phyloP scores from a whole-genome alignment of 2,888 invertebrate genomes.

The Scaptomyza tumidula region DNA sequence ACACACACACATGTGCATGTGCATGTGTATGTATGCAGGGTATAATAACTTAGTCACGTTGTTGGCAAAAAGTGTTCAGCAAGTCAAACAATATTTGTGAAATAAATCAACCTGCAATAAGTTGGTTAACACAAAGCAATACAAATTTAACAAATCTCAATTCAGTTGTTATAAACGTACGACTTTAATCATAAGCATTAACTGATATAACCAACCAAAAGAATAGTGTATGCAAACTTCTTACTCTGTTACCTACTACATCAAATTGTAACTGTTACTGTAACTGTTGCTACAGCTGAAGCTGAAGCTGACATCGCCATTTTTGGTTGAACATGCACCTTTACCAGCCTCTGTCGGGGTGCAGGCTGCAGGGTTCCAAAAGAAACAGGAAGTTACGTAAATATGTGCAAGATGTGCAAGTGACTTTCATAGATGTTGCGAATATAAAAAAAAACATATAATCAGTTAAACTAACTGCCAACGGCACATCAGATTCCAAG shows the following conservation, averaged over 20 bases:
- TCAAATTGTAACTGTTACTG: slow-evolving; percentile 5
- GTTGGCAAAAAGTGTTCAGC: neutral
- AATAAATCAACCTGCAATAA: neutral
- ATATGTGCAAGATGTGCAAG: neutral
- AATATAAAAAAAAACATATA: neutral
- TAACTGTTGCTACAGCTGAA: too few species aligned
- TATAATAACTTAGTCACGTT: slow-evolving; percentile 17
- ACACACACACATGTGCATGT: neutral
- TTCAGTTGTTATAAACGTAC: neutral
- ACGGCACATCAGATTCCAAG: neutral
- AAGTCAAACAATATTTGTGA: neutral
- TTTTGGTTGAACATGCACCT: slow-evolving; percentile 40
- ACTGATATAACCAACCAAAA: neutral
- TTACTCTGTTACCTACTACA: slow-evolving; percentile 1
- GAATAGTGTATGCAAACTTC: neutral
- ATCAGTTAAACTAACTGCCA: neutral
- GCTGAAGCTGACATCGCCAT: slow-evolving; percentile 32
- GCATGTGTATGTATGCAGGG: neutral
- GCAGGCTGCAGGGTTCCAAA: neutral
- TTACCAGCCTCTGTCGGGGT: neutral
- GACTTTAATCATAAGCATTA: neutral
- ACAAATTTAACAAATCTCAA: neutral
- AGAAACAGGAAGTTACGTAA: neutral
- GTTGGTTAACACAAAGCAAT: neutral
- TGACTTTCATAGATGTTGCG: neutral